These are phyloP conservation scores for Pelodytes ibericus DNA, from an alignment of 2,797 vertebrate species.

Conservation along the genomic window DNA sequence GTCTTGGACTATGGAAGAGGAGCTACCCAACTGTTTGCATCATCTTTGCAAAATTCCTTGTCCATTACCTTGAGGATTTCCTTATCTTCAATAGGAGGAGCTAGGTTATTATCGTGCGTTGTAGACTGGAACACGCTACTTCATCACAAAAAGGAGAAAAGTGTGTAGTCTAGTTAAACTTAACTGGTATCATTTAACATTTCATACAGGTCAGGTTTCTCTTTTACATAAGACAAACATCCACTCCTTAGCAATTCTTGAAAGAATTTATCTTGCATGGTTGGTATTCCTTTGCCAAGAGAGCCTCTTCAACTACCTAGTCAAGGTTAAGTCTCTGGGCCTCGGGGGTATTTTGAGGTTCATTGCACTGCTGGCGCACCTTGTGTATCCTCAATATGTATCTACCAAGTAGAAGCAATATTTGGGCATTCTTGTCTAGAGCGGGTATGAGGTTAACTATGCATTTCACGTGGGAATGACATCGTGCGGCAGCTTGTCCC, in stretches of 20 bases:
- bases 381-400: too few species aligned
- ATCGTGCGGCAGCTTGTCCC: too few species aligned
- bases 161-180: not conserved
- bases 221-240: not conserved
- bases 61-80: conserved; percentile 17
- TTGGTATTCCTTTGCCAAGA: not conserved
- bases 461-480: too few species aligned
- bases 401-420: too few species aligned
- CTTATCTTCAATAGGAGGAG: conserved; percentile 7
- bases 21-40: conserved; percentile 10
- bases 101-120: conserved; percentile 5
- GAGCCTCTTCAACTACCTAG: conserved; percentile 9
- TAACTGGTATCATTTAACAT: not conserved
- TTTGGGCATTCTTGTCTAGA: too few species aligned
- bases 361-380: not conserved
- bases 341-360: not conserved
- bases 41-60: not conserved
- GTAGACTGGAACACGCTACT: not conserved
- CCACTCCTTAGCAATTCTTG: not conserved
- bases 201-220: not conserved
- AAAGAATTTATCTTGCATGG: not conserved
- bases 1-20: not conserved
- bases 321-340: conserved; percentile 20
- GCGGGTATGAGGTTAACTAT: too few species aligned
- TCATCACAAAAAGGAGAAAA: not conserved